Percentiles rank a stretch among this genome's conserved stretches.
Conservation (phyloP, 1,140 invertebrate genomes). For the Zophobas morio region DNA sequence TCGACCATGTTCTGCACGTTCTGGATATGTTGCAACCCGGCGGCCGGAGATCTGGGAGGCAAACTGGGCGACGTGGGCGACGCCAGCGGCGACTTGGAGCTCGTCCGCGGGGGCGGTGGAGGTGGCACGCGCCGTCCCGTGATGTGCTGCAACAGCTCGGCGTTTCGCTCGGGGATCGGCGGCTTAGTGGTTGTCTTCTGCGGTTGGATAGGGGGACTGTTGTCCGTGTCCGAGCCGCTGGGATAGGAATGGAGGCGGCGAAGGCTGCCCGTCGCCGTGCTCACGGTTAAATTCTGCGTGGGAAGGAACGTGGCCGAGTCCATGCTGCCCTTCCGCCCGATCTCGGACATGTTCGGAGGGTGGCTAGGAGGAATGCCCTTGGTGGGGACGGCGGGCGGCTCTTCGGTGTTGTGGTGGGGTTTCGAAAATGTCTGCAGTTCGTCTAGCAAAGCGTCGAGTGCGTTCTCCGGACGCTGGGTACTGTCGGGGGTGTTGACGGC, state of each 20-base stretch:
- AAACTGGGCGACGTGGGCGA: slow-evolving; percentile 80
- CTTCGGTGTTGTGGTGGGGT: slow-evolving; percentile 68
- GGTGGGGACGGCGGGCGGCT: slow-evolving; percentile 62
- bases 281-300: slow-evolving; percentile 65
- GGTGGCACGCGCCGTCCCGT: slow-evolving; percentile 84
- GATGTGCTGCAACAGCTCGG: slow-evolving; percentile 76
- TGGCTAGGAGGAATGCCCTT: slow-evolving; percentile 63
- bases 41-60: slow-evolving; percentile 70
- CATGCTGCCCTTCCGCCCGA: slow-evolving; percentile 72
- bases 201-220: slow-evolving; percentile 76
- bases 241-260: slow-evolving; percentile 82
- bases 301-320: slow-evolving; percentile 69
- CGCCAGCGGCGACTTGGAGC: slow-evolving; percentile 85
- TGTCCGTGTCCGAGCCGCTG: slow-evolving; percentile 81
- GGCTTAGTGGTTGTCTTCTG: slow-evolving; percentile 72
- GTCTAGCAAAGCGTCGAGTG: slow-evolving; percentile 95
- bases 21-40: slow-evolving; percentile 65
- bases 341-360: slow-evolving; percentile 69
- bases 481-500: slow-evolving; percentile 72
- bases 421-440: slow-evolving; percentile 89
- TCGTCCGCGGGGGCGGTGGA: slow-evolving; percentile 87
- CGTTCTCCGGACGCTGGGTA: slow-evolving; percentile 87
- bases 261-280: slow-evolving; percentile 70
- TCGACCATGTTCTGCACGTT: slow-evolving; percentile 64
- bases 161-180: slow-evolving; percentile 83